Evolutionary conservation across 2,113 vertebrate genomes (phyloP).

Genomic region (Catharus bicknelli): DNA sequence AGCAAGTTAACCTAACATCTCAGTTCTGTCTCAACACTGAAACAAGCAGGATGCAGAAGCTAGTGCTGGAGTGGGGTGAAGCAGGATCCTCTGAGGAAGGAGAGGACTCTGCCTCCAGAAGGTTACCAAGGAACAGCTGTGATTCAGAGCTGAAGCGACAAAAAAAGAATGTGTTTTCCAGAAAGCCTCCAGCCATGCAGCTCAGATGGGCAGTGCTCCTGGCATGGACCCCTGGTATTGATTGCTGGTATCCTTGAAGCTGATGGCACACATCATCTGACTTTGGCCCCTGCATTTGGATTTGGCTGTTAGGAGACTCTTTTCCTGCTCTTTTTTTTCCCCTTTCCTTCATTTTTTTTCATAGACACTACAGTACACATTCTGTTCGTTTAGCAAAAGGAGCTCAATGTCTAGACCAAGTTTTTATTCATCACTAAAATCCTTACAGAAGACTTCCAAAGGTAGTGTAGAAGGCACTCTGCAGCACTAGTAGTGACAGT

Average conservation of each 20-base stretch:
- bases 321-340: too few relatives aligned
- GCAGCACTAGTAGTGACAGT: background rate
- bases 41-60: background rate
- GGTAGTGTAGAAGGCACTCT: background rate
- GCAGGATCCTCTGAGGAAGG: background rate
- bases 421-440: background rate
- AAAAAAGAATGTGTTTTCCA: background rate
- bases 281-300: background rate
- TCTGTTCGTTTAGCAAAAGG: background rate
- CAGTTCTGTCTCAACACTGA: accelerated
- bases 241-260: background rate
- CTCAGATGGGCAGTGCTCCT: background rate
- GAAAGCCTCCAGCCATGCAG: background rate
- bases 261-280: background rate
- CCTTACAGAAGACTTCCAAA: background rate
- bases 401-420: background rate
- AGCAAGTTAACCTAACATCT: background rate
- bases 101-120: background rate
- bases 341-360: accelerated
- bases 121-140: background rate
- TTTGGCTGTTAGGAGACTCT: background rate
- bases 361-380: background rate
- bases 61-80: background rate
- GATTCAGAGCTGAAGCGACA: background rate
- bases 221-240: accelerated